These are phyloP conservation scores for Baryphthengus martii DNA, from an alignment of 2,113 vertebrate genomes.

Conservation along the genomic window DNA sequence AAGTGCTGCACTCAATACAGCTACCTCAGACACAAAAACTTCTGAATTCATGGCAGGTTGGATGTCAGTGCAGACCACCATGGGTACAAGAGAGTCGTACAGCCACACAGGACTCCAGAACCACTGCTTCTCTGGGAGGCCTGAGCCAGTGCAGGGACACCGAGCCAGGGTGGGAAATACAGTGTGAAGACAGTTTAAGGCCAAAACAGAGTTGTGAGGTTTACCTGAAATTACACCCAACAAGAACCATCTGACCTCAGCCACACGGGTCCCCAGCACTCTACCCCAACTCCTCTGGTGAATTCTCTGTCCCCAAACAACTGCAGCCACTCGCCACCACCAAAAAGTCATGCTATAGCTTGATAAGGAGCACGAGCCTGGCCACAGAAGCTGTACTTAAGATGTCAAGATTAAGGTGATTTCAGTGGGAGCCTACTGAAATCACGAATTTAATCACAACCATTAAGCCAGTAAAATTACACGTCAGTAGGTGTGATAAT, in stretches of 20 bases:
- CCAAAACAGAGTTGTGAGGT: neutral
- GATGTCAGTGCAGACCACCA: neutral
- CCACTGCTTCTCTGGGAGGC: neutral
- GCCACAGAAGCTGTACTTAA: neutral
- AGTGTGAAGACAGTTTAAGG: neutral
- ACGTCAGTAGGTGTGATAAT: neutral
- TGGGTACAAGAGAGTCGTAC: rapidly evolving
- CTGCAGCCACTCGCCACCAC: neutral
- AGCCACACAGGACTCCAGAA: neutral
- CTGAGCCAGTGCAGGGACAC: neutral
- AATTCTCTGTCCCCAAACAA: neutral
- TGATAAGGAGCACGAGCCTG: neutral
- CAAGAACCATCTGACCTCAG: neutral
- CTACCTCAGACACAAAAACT: neutral
- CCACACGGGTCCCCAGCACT: rapidly evolving
- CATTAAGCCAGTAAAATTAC: neutral
- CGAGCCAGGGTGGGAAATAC: rapidly evolving
- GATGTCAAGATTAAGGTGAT: neutral
- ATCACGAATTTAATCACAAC: neutral
- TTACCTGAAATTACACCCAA: neutral
- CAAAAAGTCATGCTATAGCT: neutral
- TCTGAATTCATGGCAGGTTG: neutral
- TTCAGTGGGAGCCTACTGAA: neutral
- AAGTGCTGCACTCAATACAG: neutral
- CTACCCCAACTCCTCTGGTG: rapidly evolving